Base-by-base conservation (phyloP, 1,140 invertebrate species). In the Metaphire vulgaris region DNA sequence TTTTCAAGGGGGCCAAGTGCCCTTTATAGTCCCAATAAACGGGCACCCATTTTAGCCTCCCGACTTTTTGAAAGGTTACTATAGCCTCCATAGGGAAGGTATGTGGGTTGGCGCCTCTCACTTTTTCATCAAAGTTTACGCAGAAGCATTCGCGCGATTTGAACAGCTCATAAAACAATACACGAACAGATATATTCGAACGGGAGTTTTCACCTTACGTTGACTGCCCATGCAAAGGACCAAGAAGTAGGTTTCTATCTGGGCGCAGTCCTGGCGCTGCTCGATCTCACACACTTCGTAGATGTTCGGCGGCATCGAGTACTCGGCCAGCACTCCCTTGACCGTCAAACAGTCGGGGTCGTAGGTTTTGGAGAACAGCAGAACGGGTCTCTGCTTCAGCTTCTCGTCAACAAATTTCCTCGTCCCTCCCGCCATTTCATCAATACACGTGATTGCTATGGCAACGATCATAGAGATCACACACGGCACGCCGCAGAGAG, bases 231-330 rank as follows among this genome's bases (percentile, higher is more conserved):
- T 76, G 79, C 83, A 84, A 28, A 85, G 72, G 70, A 82, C 79
- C 76, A 82, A 81, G 74, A 85, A 83, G 78, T 85, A 84, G 68
- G 84, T 83, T 78, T 85, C 83, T 33, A 85, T 83, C 75, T 84
- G 82, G 0, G 76, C 80, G 67, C 81, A 82, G 75, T 85, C 84
- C 70, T 84, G 83, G 21, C 84, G 65, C 33, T 74, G 77, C 77
- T 84, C 84, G 15, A 85, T 84, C 74, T 84, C 82, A 1, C 81
- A 80, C 26, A 81, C 78, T 80, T 84, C 82, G 67, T 81, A 83
- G 15, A 56, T 72, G 21, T 79, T 72, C 14, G 72, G 76, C 28
- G 68, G 74, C 33, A 84, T 71, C 21, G 80, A 77, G 67, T 81
- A 84, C 76, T 79, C 75, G 29, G 77, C 76, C 14, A 85, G 31